Evolutionary conservation across 1,140 invertebrate species (phyloP), one percentile per base, ranked within the genome.

Genomic region (Zaprionus lachaisei): DNA sequence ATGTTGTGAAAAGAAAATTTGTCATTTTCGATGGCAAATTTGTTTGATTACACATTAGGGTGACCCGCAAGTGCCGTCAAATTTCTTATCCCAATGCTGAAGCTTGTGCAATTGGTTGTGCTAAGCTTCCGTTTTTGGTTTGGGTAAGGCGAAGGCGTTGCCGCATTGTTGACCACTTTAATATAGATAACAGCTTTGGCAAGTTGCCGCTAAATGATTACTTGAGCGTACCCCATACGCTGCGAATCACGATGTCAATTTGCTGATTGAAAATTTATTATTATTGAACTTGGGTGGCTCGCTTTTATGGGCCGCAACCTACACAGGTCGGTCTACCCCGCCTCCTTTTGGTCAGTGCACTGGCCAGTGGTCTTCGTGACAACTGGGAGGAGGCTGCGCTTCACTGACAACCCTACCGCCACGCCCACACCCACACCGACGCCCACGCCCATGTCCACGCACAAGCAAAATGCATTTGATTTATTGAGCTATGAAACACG

Each of bases 241-340:
- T 70, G 74, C 26, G 79, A 82, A 85, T 85, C 83, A 85, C 83
- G 80, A 86, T 77, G 74, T 85, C 83, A 85, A 85, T 85, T 85
- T 85, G 83, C 79, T 85, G 83, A 85, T 85, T 85, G 83, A 82
- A 85, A 85, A 86, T 86, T 86, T 85, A 85, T 85, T 85, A 82
- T 86, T 82, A 79, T 66, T 62, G 72, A 66, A 22, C 57, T 62
- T 61, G 31, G 55, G 44, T 14, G 31, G 47, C 24, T 76, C 51
- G 66, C 67, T 70, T 75, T 75, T 75, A 75, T 83, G 77, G 70
- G 64, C 75, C 31, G 63, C 15, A 66, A 72, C 64, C 31, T 68
- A 55, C 34, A 7, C 41, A 37, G 54, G 63, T 28, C 64, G 37
- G 51, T 31, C 51, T 54, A 24, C 38, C 31, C 60, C 55, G 65